These are phyloP conservation scores for Oryzias melastigma DNA, from an alignment of 2,113 vertebrate species.

Conservation along the genomic window DNA sequence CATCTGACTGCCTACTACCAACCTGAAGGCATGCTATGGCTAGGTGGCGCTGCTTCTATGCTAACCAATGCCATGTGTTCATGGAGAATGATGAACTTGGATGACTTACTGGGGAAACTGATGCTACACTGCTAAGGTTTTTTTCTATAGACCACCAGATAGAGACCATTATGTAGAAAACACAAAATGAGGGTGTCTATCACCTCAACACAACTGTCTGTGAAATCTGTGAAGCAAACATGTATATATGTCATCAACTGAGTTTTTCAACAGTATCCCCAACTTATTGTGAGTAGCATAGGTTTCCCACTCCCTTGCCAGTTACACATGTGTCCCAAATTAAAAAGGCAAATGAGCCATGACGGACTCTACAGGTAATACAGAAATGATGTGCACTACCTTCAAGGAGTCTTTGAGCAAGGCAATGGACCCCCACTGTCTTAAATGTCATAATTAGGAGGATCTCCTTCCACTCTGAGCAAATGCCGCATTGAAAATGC, in stretches of 20 bases:
- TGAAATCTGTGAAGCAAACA: too few relatives aligned
- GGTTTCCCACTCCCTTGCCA: background rate
- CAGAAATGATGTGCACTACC: background rate
- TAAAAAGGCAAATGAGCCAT: constrained; percentile 8
- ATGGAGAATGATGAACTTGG: too few relatives aligned
- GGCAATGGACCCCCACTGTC: background rate
- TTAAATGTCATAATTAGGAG: background rate
- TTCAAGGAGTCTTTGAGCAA: background rate
- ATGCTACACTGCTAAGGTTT: too few relatives aligned
- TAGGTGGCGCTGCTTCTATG: too few relatives aligned
- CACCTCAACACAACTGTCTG: too few relatives aligned
- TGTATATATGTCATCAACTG: background rate
- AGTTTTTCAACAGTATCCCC: background rate
- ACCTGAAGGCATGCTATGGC: too few relatives aligned
- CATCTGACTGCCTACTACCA: too few relatives aligned
- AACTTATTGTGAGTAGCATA: background rate
- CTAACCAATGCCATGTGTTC: too few relatives aligned
- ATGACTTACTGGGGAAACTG: too few relatives aligned
- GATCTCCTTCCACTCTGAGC: background rate
- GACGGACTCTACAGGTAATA: background rate
- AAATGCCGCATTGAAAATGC: constrained; percentile 1
- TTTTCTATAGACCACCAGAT: too few relatives aligned
- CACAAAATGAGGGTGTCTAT: too few relatives aligned
- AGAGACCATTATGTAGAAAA: too few relatives aligned
- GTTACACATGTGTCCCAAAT: background rate